A percentile compares a stretch with the other conserved stretches of the same genome.
Conservation (phyloP, 1,140 invertebrate species). For the Saxidomus purpurata region DNA sequence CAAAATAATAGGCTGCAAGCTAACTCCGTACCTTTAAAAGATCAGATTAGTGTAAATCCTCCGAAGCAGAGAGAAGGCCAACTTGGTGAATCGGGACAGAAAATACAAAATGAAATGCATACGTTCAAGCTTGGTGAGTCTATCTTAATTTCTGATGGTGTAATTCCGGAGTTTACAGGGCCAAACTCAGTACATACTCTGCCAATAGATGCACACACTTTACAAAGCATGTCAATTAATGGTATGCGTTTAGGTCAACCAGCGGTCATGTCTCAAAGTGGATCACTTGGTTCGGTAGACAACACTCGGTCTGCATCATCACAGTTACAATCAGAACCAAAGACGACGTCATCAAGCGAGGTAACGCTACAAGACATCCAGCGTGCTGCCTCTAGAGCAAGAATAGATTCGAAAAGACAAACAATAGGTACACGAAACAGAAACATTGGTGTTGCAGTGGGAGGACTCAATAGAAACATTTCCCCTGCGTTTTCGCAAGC, state of each 20-base stretch:
- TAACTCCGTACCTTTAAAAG: not conserved
- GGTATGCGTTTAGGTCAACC: slow-evolving; percentile 52
- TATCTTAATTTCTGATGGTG: slow-evolving; percentile 42
- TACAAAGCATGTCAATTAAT: slow-evolving; percentile 8
- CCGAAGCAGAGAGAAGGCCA: not conserved
- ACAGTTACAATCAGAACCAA: not conserved
- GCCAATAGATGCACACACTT: not conserved
- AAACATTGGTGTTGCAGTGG: not conserved
- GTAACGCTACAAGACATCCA: slow-evolving; percentile 10
- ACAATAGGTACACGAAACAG: not conserved
- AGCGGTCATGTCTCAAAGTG: not conserved
- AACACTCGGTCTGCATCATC: not conserved
- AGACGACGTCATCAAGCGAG: not conserved
- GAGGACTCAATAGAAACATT: not conserved
- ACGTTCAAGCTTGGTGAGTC: slow-evolving; percentile 48
- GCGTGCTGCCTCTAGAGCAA: not conserved
- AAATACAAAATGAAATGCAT: slow-evolving; percentile 31
- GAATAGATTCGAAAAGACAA: not conserved
- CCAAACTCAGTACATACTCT: not conserved
- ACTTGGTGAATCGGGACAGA: not conserved
- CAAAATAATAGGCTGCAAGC: not conserved
- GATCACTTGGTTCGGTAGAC: not conserved
- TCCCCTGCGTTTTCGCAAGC: not conserved
- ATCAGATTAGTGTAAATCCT: not conserved
- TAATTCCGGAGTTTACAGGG: slow-evolving; percentile 30